phyloP scores from a whole-genome alignment of 2,888 invertebrate genomes.

The Synergus laeviventris region DNA sequence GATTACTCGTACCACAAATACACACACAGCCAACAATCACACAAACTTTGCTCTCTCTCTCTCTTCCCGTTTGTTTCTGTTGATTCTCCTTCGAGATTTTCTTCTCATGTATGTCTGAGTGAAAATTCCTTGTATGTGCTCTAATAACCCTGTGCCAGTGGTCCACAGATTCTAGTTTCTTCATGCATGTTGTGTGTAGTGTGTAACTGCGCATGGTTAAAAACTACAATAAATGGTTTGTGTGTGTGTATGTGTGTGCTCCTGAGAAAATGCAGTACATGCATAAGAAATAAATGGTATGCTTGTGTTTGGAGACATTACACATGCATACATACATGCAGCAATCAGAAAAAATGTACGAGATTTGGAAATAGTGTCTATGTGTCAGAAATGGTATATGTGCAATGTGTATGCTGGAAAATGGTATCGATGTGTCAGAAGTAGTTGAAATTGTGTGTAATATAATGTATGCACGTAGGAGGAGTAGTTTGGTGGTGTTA shows the following conservation, averaged over 20 bases:
- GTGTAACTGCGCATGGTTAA: not conserved
- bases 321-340: not conserved
- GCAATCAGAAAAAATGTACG: not conserved
- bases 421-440: slow-evolving; percentile 4
- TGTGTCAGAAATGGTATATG: not conserved
- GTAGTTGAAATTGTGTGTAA: slow-evolving; percentile 2
- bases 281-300: not conserved
- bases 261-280: not conserved
- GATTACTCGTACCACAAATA: slow-evolving; percentile 54
- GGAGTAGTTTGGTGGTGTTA: slow-evolving; percentile 51
- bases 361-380: not conserved
- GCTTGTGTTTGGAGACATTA: not conserved
- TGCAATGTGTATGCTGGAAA: not conserved
- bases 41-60: slow-evolving; percentile 54
- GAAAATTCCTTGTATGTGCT: slow-evolving; percentile 10
- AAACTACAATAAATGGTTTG: not conserved
- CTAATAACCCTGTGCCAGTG: slow-evolving; percentile 41
- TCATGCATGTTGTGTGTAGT: not conserved
- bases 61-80: slow-evolving; percentile 57
- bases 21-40: slow-evolving; percentile 42
- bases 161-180: not conserved
- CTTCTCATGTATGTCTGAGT: slow-evolving; percentile 43
- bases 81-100: slow-evolving; percentile 52
- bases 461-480: slow-evolving; percentile 41
- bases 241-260: not conserved